phyloP scores from a whole-genome alignment of 1,140 invertebrate species.

The Zaprionus nigranus region DNA sequence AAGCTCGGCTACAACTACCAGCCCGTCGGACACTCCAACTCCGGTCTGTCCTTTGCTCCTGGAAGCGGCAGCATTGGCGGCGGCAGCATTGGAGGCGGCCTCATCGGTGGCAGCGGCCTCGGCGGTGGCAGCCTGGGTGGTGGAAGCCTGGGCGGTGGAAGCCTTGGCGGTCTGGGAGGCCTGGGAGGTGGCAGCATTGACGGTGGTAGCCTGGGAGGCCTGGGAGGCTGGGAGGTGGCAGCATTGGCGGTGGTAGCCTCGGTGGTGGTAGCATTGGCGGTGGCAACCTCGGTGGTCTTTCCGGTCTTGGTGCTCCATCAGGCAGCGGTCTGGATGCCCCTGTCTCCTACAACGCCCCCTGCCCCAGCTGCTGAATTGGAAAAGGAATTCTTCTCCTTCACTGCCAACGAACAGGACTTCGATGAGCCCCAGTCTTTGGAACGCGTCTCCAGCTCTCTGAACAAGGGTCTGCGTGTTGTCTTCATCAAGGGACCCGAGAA shows the following conservation, averaged over 20 bases:
- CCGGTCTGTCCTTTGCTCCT: slow-evolving; percentile 67
- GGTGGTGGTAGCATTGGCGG: slow-evolving; percentile 38
- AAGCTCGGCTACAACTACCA: slow-evolving; percentile 81
- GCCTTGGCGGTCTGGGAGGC: slow-evolving; percentile 14
- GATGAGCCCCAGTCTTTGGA: slow-evolving; percentile 60
- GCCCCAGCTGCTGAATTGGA: slow-evolving; percentile 64
- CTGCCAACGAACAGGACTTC: slow-evolving; percentile 68
- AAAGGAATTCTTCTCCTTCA: slow-evolving; percentile 73
- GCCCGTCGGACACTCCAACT: slow-evolving; percentile 65
- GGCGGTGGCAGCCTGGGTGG: not conserved
- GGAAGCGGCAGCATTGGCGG: slow-evolving; percentile 35
- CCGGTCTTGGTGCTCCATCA: no score
- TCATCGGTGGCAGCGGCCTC: slow-evolving; percentile 17
- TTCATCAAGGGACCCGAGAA: slow-evolving; percentile 82
- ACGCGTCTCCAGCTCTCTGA: slow-evolving; percentile 51
- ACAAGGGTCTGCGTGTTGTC: slow-evolving; percentile 71
- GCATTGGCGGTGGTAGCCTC: slow-evolving; percentile 26
- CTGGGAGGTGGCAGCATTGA: slow-evolving; percentile 10
- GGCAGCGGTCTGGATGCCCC: slow-evolving; percentile 42
- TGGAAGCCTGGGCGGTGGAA: slow-evolving; percentile 7
- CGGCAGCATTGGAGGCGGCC: not conserved
- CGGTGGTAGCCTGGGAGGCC: slow-evolving; percentile 13
- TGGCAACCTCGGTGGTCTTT: slow-evolving; percentile 38
- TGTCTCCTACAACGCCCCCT: slow-evolving; percentile 55
- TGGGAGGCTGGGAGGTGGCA: not conserved